phyloP scores from a whole-genome alignment of 2,113 vertebrate species.

The Centropus unirufus region DNA sequence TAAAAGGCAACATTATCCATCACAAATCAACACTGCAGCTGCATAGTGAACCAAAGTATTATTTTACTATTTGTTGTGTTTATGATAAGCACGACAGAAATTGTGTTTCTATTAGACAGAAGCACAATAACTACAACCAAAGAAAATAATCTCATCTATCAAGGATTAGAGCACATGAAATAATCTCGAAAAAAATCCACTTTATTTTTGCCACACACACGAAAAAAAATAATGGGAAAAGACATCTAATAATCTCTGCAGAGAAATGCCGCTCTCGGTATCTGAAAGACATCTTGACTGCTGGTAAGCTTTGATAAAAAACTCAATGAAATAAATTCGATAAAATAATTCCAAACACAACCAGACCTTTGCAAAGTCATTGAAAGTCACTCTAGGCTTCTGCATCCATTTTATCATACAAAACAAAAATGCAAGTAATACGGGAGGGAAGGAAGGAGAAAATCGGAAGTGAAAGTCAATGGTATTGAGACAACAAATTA shows the following conservation, averaged over 20 bases:
- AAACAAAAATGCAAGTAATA: constrained; percentile 24
- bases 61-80: not conserved
- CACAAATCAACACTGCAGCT: not conserved
- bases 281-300: constrained; percentile 59
- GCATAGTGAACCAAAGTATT: not conserved
- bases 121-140: not conserved
- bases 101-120: not conserved
- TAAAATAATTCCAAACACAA: constrained; percentile 44
- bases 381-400: constrained; percentile 5
- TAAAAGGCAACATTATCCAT: not conserved
- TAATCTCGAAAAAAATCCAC: constrained; percentile 37
- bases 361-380: constrained; percentile 56
- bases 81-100: not conserved
- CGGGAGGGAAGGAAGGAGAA: not conserved
- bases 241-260: constrained; percentile 56
- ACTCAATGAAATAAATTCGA: not conserved
- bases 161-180: constrained; percentile 54
- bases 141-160: not conserved
- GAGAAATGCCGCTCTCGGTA: constrained; percentile 64
- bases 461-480: constrained; percentile 16
- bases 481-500: not conserved
- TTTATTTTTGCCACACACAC: constrained; percentile 63
- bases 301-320: not conserved
- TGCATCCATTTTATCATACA: constrained; percentile 31
- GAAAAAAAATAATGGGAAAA: not conserved